Conservation (phyloP, 2,113 vertebrate genomes). For the Syngnathoides biaculeatus region DNA sequence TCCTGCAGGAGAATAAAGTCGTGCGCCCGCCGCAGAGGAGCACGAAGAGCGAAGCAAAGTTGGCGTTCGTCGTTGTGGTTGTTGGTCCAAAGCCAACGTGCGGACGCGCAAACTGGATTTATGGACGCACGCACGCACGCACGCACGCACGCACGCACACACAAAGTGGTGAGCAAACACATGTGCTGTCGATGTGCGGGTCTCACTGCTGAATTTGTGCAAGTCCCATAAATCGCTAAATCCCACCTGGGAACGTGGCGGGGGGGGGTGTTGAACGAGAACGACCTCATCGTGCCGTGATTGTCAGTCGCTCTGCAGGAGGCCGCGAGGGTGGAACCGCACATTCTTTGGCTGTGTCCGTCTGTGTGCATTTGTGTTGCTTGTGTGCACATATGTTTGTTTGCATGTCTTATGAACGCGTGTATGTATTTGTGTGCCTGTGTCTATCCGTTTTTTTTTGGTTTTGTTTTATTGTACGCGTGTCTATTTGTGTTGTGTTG, state of each 20-base stretch:
- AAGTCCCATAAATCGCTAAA: too few species aligned
- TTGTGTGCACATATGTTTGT: not conserved
- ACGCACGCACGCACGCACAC: not conserved
- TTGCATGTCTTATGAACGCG: constrained; percentile 17
- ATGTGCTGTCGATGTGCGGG: too few species aligned
- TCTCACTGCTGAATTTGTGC: too few species aligned
- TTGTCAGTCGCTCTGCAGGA: not conserved
- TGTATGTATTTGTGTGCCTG: not conserved
- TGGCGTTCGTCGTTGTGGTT: not conserved
- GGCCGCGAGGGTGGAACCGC: not conserved
- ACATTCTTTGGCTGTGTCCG: not conserved
- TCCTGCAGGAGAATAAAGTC: too few species aligned
- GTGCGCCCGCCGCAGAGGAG: not conserved
- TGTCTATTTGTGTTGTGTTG: too few species aligned
- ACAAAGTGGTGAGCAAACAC: too few species aligned
- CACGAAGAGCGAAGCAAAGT: too few species aligned
- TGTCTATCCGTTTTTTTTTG: not conserved
- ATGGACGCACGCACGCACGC: too few species aligned
- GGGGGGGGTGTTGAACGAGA: not conserved
- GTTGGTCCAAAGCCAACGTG: not conserved
- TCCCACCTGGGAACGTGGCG: not conserved
- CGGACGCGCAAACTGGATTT: too few species aligned
- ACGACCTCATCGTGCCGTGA: not conserved
- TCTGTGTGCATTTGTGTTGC: not conserved
- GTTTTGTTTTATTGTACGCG: too few species aligned